Evolutionary conservation across 2,888 invertebrate species (phyloP).

Genomic region (Graphium colonna): DNA sequence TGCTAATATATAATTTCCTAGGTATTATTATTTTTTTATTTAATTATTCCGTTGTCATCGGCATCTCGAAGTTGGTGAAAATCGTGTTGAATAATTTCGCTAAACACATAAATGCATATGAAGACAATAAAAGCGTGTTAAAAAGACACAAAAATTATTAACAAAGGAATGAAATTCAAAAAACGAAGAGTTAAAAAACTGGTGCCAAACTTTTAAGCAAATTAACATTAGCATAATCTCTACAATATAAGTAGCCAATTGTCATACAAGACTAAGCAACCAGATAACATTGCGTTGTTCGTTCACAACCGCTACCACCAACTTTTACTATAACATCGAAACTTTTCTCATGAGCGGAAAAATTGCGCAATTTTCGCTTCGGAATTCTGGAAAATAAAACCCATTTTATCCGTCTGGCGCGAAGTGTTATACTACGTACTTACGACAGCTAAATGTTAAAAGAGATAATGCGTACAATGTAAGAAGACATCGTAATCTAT

Average conservation of each 20-base stretch:
- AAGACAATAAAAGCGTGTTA: too few relatives aligned
- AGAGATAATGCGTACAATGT: constrained; percentile 13
- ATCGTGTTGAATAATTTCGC: too few relatives aligned
- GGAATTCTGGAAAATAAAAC: constrained; percentile 26
- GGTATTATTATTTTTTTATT: too few relatives aligned
- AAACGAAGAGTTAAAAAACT: too few relatives aligned
- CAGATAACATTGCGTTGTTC: constrained; percentile 23
- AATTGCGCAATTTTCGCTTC: constrained; percentile 26
- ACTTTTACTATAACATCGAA: constrained; percentile 26
- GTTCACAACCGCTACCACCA: constrained; percentile 24
- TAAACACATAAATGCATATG: too few relatives aligned
- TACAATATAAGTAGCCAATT: constrained; percentile 22
- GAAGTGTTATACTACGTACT: constrained; percentile 21
- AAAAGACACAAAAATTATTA: too few relatives aligned
- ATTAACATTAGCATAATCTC: constrained; percentile 19
- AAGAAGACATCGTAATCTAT: constrained; percentile 9
- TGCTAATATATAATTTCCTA: too few relatives aligned
- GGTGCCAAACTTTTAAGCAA: constrained; percentile 16
- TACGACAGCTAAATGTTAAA: constrained; percentile 12
- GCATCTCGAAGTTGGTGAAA: too few relatives aligned
- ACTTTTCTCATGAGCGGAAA: constrained; percentile 27
- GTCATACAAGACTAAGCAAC: constrained; percentile 25
- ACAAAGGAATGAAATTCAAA: too few relatives aligned
- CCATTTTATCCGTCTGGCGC: constrained; percentile 22
- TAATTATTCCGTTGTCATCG: too few relatives aligned